These are phyloP conservation scores for Callaeas wilsoni DNA, from an alignment of 2,113 vertebrate genomes.

Conservation along the genomic window DNA sequence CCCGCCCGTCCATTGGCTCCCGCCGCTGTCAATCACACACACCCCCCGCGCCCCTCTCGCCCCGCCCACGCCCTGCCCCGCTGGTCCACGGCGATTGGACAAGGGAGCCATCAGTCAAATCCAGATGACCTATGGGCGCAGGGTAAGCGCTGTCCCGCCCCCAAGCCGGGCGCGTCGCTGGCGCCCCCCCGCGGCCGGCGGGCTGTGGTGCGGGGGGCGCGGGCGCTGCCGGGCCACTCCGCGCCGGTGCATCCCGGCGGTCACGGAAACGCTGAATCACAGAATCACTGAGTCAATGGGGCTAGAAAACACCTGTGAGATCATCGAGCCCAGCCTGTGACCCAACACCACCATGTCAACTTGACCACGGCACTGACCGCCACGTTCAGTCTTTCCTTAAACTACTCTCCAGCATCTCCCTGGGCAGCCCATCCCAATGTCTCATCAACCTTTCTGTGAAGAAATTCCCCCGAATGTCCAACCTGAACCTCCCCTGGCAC, in stretches of 20 bases:
- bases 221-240: background rate
- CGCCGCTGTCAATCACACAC: no score
- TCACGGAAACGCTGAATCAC: background rate
- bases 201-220: fast-evolving
- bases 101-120: fast-evolving
- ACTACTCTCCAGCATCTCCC: background rate
- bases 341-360: background rate
- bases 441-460: background rate
- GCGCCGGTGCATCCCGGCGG: background rate
- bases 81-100: background rate
- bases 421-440: background rate
- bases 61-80: background rate
- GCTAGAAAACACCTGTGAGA: background rate
- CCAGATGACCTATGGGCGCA: fast-evolving
- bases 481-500: background rate
- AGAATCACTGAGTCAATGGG: fast-evolving
- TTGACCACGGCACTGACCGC: background rate
- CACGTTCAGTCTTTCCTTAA: background rate
- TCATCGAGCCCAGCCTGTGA: background rate
- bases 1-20: no score
- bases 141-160: background rate
- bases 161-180: background rate
- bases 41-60: background rate
- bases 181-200: fast-evolving
- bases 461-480: background rate